Percentiles rank a stretch among this genome's conserved stretches.
Conservation (phyloP, 2,888 invertebrate genomes). For the Drosophila koepferae region DNA sequence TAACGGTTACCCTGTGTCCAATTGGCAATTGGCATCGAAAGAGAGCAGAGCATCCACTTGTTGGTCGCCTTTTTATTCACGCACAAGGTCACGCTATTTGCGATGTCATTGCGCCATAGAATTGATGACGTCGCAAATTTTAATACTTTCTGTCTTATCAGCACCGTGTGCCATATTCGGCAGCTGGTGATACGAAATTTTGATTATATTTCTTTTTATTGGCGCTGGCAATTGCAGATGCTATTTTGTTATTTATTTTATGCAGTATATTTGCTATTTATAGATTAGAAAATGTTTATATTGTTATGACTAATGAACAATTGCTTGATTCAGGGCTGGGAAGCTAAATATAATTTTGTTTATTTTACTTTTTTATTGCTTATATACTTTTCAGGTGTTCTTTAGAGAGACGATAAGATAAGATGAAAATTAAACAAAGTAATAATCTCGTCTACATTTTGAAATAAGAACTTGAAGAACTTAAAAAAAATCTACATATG, state of each 20-base stretch:
- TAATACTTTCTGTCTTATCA: conserved; percentile 41
- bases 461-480: neutral
- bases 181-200: conserved; percentile 23
- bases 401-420: neutral
- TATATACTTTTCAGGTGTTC: neutral
- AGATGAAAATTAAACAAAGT: neutral
- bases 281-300: conserved; percentile 42
- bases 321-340: conserved; percentile 1
- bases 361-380: neutral
- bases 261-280: conserved; percentile 27
- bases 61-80: conserved; percentile 45
- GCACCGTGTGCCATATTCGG: conserved; percentile 27
- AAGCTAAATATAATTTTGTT: neutral
- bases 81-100: conserved; percentile 63
- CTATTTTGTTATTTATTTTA: conserved; percentile 7
- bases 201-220: conserved; percentile 36
- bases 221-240: conserved; percentile 29
- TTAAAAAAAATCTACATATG: too few relatives aligned
- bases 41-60: conserved; percentile 58
- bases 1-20: conserved; percentile 1
- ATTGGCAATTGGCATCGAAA: conserved; percentile 12
- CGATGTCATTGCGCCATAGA: conserved; percentile 47
- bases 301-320: conserved; percentile 42
- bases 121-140: conserved; percentile 31
- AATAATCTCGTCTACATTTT: neutral